Base-by-base conservation (phyloP, 2,888 invertebrate genomes). In the Palloptera scutellata region DNA sequence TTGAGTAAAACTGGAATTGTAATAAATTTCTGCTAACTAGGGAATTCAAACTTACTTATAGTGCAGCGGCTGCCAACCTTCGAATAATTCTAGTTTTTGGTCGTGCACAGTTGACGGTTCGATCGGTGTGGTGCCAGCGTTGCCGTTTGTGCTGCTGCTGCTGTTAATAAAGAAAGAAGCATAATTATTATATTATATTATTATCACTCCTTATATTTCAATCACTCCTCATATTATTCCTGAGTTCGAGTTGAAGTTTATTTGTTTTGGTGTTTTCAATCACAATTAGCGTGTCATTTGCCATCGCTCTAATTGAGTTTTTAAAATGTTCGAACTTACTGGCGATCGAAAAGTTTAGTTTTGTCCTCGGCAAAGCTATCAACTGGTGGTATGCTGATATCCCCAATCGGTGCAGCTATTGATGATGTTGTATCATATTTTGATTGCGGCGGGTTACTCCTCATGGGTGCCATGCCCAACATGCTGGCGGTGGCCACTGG, bases 11-110 rank as follows among this genome's bases (percentile, higher is more conserved):
- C 3, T 30, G 6, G 3, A 30, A 30, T 30, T 30, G 30, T 4
- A 30, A 30, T 30, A 30, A 30, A 30, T 30, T 2, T 30, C 2
- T 4, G 19, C 17, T 41, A 19, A 48, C 51, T 53, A 10, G 54
- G 3, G 15, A 54, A 48, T 30, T 30, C 43, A 10, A 13, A 79
- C 84, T 81, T 78, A 85, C 85, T 76, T 81, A 73, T 85, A 85
- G 67, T 81, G 76, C 11, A 78, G 72, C 48, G 85, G 85, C 53
- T 75, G 79, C 85, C 85, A 85, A 65, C 85, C 85, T 61, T 85
- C 84, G 64, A 77, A 79, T 2, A 85, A 75, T 54, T 81, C 78
- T 6, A 85, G 72, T 20, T 78, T 76, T 11, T n/a, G n/a, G n/a
- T n/a, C n/a, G n/a, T n/a, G n/a, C n/a, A n/a, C n/a, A n/a, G n/a